Evolutionary conservation across 2,797 vertebrate species (phyloP), one percentile per base, ranked within the genome.

Genomic region (Agapornis canus): DNA sequence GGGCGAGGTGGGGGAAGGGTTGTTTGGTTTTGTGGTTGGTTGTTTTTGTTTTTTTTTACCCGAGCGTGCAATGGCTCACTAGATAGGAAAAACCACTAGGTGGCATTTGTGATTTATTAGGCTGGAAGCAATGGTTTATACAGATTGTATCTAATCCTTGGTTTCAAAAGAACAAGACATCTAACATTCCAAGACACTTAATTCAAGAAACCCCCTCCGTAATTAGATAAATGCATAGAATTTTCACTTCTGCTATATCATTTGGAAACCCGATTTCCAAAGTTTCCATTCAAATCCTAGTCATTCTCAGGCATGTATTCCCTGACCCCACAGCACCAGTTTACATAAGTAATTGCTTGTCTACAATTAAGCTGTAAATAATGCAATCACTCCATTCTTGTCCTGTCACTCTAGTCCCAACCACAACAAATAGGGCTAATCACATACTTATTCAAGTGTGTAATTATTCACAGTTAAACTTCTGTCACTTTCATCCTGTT

Each of bases 401-500:
- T 98, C 97, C 97, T 97, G 87, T 98, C 98, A 97, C 94, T 98
- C 96, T 93, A 97, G 95, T 96, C 97, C 97, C 97, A 97, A 97
- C 95, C 97, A 98, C 97, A 98, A 97, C 97, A 98, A 98, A 98
- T 97, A 98, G 96, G 97, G 97, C 98, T 98, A 98, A 98, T 98
- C 98, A 98, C 98, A 98, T 97, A 98, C 97, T 98, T 98, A 98
- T 97, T 98, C 97, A 97, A 98, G 97, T 98, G 97, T 98, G 97
- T 98, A 98, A 98, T 98, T 98, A 98, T 98, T 98, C 98, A 98
- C 97, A 97, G 98, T 98, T 98, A 98, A 98, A 98, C 97, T 98
- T 98, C 98, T 98, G 98, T 98, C 97, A 98, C 98, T 98, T 98
- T 98, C 97, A 98, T 97, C 97, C 97, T 98, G 97, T 98, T 98